Evolutionary conservation across 2,797 vertebrate genomes (phyloP).

Genomic region (Adelosebastes latens): DNA sequence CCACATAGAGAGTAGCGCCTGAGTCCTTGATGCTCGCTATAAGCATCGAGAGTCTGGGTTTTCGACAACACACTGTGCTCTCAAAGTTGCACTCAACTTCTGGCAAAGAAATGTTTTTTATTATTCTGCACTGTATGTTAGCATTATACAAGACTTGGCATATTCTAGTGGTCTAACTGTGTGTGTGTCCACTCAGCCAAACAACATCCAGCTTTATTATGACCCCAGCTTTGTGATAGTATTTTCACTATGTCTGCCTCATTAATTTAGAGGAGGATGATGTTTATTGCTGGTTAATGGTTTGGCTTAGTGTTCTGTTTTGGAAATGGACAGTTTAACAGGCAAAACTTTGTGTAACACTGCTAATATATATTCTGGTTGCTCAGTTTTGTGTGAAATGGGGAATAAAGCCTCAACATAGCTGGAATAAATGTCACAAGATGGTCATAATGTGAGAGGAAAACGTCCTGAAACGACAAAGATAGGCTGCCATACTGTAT

Average conservation of each 20-base stretch:
- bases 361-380: constrained; percentile 34
- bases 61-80: constrained; percentile 42
- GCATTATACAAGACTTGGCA: not conserved
- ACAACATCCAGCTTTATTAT: constrained; percentile 59
- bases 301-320: constrained; percentile 51
- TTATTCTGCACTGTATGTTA: constrained; percentile 10
- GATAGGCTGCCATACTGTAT: not conserved
- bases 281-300: constrained; percentile 63
- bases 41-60: constrained; percentile 40
- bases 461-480: constrained; percentile 9
- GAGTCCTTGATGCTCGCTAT: constrained; percentile 47
- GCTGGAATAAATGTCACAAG: constrained; percentile 25
- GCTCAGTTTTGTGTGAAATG: constrained; percentile 18
- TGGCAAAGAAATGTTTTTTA: constrained; percentile 38
- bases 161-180: constrained; percentile 14
- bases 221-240: constrained; percentile 46
- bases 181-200: constrained; percentile 42
- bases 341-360: constrained; percentile 42
- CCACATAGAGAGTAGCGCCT: constrained; percentile 52
- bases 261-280: constrained; percentile 62
- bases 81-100: constrained; percentile 50
- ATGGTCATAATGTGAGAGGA: not conserved
- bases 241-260: constrained; percentile 55
- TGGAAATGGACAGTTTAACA: constrained; percentile 58
- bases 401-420: constrained; percentile 25